Evolutionary conservation across 2,113 vertebrate genomes (phyloP).

Genomic region (Entelurus aequoreus): DNA sequence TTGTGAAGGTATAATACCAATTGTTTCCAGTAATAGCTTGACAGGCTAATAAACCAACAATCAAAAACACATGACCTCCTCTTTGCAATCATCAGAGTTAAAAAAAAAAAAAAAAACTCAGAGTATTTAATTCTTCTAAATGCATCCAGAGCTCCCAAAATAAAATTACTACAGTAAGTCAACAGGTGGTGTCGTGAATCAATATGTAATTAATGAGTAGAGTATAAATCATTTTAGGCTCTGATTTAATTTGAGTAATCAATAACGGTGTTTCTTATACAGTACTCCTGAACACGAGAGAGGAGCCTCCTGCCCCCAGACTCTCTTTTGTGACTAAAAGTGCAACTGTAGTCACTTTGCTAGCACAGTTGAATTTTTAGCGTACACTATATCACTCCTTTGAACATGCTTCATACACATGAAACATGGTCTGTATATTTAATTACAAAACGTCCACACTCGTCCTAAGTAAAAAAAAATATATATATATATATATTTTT

Average conservation of each 20-base stretch:
- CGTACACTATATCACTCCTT: constrained; percentile 13
- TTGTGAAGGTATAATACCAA: neutral
- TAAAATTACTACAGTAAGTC: constrained; percentile 46
- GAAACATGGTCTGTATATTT: neutral
- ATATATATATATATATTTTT: no score
- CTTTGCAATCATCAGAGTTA: neutral
- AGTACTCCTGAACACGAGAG: constrained; percentile 35
- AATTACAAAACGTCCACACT: no score
- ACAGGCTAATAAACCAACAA: neutral
- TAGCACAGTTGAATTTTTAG: constrained; percentile 26
- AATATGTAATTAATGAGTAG: constrained; percentile 66
- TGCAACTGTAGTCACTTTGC: constrained; percentile 29
- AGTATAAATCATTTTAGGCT: constrained; percentile 52
- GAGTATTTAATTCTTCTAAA: constrained; percentile 58
- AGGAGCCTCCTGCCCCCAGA: constrained; percentile 25
- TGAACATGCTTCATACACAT: neutral
- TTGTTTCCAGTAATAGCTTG: neutral
- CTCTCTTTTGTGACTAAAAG: constrained; percentile 45
- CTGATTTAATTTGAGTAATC: constrained; percentile 59
- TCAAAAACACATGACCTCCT: neutral
- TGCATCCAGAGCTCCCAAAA: constrained; percentile 44
- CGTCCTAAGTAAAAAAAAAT: no score
- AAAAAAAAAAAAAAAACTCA: neutral
- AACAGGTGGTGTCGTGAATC: constrained; percentile 56
- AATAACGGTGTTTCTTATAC: constrained; percentile 49